Base-by-base conservation (phyloP, 1,140 invertebrate genomes). In the Drosophila pallidifrons region DNA sequence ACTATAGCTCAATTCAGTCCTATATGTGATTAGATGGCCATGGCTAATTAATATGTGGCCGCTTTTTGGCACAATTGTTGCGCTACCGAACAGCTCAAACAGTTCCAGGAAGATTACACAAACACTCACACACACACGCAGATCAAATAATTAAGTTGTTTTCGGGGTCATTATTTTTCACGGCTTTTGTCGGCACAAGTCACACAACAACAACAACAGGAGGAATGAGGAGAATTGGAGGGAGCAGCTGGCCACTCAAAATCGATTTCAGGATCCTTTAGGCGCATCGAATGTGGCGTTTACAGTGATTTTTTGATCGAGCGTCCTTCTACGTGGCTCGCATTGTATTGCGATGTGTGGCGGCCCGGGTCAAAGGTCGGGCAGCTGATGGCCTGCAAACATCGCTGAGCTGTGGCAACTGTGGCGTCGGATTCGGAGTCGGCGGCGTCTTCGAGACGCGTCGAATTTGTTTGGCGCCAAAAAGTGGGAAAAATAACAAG, bases 171-270 rank as follows among this genome's bases (percentile, higher is more conserved):
- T 87, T 87, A 87, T 83, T 87, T 80, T 87, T 87, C 83, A 87
- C 83, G 83, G 83, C 80, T 88, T 87, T 87, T 87, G 82, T 87
- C 79, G 85, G 85, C 85, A 89, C 85, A 89, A 85, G 85, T 79
- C 85, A 89, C 77, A 87, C 79, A 70, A 46, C 73, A 69, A 59
- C 58, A 67, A 20, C 55, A 61, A 47, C 35, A 58, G 43, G n/a
- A 68, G 45, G 32, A 41, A 15, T 10, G 6, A 60, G 7, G 6
- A 51, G 38, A 35, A 5, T 7, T 45, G 35, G 45, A 64, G 74
- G 57, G 65, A 70, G 59, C 83, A 88, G 83, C 80, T 88, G 85
- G 74, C 66, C 80, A 87, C 85, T 82, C 65, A 46, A 87, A 86
- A 86, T 82, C 64, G 67, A 86, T 86, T 86, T 83, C 41, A 6